Evolutionary conservation across 2,888 invertebrate genomes (phyloP).

Genomic region (Phengaris alcon): DNA sequence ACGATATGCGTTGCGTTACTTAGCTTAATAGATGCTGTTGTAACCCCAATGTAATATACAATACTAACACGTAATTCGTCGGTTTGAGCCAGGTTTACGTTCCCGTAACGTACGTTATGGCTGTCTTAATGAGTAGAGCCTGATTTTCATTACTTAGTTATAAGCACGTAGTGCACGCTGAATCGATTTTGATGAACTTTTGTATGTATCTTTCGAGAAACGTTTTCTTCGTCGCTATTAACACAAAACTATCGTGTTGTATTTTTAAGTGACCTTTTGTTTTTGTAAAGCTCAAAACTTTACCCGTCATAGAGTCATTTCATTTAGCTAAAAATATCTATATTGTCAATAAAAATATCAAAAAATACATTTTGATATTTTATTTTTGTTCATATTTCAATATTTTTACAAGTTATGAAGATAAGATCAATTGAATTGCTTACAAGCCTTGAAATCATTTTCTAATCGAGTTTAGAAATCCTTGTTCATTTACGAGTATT

Average conservation of each 20-base stretch:
- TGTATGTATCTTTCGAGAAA: background rate
- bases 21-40: constrained; percentile 52
- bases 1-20: constrained; percentile 69
- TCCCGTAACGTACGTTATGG: constrained; percentile 6
- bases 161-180: background rate
- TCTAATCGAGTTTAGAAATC: constrained; percentile 17
- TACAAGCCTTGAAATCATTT: constrained; percentile 9
- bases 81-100: constrained; percentile 10
- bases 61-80: constrained; percentile 31
- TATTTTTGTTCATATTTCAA: no score
- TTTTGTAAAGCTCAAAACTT: no score
- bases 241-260: no score
- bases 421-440: no score
- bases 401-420: no score
- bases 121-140: background rate
- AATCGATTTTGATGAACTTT: background rate
- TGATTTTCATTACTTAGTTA: background rate
- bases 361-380: no score
- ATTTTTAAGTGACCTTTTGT: no score
- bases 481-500: background rate
- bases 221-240: no score
- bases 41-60: constrained; percentile 30
- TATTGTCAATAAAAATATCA: no score
- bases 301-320: no score
- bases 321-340: no score